Conservation (phyloP, 2,888 invertebrate species). For the Subacronicta megacephala region DNA sequence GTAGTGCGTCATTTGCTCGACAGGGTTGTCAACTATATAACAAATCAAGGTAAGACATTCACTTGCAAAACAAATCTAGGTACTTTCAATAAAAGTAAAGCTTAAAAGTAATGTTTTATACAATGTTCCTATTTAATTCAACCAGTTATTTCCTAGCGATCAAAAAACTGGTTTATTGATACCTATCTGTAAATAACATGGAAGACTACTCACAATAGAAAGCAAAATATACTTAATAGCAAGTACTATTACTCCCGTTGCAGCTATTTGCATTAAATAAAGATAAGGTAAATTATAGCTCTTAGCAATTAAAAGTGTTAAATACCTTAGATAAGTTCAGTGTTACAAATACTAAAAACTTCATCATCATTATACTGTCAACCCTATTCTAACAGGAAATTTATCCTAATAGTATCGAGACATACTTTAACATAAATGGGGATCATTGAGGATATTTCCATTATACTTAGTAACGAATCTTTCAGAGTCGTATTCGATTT, state of each 20-base stretch:
- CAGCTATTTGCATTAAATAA: not conserved
- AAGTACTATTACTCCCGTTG: too few relatives aligned
- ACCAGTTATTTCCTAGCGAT: too few relatives aligned
- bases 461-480: conserved; percentile 8
- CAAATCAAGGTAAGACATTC: conserved; percentile 8
- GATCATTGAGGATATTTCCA: conserved; percentile 6
- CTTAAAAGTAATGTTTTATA: too few relatives aligned
- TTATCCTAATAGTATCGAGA: conserved; percentile 2
- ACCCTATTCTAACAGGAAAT: conserved; percentile 3
- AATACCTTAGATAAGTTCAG: too few relatives aligned
- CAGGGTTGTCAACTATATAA: conserved; percentile 28
- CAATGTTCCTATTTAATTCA: too few relatives aligned
- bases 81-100: too few relatives aligned
- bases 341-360: not conserved
- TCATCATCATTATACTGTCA: not conserved
- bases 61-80: too few relatives aligned
- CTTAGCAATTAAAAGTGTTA: too few relatives aligned
- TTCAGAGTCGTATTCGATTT: conserved; percentile 17
- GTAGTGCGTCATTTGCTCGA: conserved; percentile 56
- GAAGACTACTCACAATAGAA: too few relatives aligned
- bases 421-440: conserved; percentile 4
- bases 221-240: too few relatives aligned
- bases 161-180: too few relatives aligned
- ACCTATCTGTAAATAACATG: too few relatives aligned
- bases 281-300: conserved; percentile 18